Base-by-base conservation (phyloP, 2,113 vertebrate genomes). In the Falcunculus frontatus region DNA sequence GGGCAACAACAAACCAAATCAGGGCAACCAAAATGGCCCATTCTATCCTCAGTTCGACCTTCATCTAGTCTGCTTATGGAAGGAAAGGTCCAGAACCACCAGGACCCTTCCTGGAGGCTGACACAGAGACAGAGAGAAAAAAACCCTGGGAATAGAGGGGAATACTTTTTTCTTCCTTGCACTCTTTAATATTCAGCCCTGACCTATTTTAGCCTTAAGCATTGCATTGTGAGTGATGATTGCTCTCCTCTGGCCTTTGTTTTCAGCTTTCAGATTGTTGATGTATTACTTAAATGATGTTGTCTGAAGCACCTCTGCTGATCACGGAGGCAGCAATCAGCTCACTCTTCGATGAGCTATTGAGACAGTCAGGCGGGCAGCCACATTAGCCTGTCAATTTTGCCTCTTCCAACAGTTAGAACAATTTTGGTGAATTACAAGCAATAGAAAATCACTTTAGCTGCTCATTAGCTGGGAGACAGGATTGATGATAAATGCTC, bases 391-490 rank as follows among this genome's bases (percentile, higher is more conserved):
- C 96, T 98, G 98, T 98, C 98, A 98, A 92, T 97, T 97, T 96
- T 87, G 94, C 89, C 90, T 94, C 94, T 98, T 96, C 49, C 68
- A 97, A 97, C 96, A 96, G 97, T 97, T 98, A 97, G 94, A 97
- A 97, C 97, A 97, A 98, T 98, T 98, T 90, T 89, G 94, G 95
- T 92, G 97, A 98, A 98, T 98, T 97, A 97, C 95, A 96, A 97
- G 97, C 97, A 97, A 97, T 97, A 98, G 96, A 98, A 98, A 97
- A 98, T 97, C 97, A 97, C 96, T 98, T 96, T 94, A 97, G 95
- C 95, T 97, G 90, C 90, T 98, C 97, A 97, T 97, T 97, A 98
- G 95, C 86, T 83, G 55, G 46, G 87, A 98, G 94, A 95, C 94
- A 95, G 89, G 84, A 97, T 93, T 6, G 47, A 97, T 97, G 96